phyloP scores from a whole-genome alignment of 2,113 vertebrate genomes.

The Ailuropoda melanoleuca region DNA sequence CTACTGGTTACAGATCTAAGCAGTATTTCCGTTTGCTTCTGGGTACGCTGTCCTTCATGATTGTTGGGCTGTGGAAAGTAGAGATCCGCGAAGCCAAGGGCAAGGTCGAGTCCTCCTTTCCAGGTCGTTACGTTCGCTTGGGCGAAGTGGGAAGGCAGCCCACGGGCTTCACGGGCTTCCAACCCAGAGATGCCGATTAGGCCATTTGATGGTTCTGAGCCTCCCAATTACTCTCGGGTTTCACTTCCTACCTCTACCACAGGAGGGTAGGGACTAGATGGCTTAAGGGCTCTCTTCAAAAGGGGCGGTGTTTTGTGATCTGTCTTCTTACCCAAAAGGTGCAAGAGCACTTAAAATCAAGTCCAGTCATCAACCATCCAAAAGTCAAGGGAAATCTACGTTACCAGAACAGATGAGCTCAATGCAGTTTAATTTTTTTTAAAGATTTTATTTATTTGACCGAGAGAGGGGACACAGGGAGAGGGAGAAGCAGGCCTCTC shows the following conservation, averaged over 20 bases:
- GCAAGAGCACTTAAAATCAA: neutral
- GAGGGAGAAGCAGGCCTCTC: no score
- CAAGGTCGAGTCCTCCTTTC: accelerated
- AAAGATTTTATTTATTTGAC: no score
- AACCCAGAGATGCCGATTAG: accelerated
- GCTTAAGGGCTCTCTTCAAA: neutral
- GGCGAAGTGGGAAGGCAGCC: no score
- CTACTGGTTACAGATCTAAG: neutral
- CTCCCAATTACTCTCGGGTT: accelerated
- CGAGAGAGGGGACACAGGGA: no score
- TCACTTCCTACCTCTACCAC: neutral
- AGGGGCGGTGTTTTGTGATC: no score
- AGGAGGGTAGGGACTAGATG: accelerated
- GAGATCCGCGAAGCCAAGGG: neutral
- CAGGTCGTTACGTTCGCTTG: accelerated
- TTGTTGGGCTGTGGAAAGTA: neutral
- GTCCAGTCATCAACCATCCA: no score
- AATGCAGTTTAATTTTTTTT: no score
- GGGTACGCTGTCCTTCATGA: no score
- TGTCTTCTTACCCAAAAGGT: neutral
- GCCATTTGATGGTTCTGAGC: accelerated
- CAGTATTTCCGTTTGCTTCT: neutral
- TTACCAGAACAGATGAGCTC: neutral
- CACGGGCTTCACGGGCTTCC: neutral
- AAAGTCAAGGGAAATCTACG: neutral